Evolutionary conservation across 2,113 vertebrate genomes (phyloP).

Genomic region (Nyctibius bracteatus): DNA sequence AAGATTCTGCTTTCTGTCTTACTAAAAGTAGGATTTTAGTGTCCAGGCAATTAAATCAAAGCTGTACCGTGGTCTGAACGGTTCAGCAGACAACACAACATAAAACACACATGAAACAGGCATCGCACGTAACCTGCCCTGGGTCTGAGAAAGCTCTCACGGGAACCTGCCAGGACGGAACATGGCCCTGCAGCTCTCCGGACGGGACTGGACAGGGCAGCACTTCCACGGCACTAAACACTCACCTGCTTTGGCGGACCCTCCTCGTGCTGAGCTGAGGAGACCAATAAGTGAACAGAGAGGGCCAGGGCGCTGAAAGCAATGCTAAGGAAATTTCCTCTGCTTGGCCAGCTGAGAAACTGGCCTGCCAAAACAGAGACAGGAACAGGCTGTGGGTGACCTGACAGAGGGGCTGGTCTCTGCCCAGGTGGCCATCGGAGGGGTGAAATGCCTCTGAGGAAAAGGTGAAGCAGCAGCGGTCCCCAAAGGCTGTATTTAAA

Average conservation of each 20-base stretch:
- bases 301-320: no score
- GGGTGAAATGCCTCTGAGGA: not conserved
- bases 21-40: not conserved
- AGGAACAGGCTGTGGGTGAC: not conserved
- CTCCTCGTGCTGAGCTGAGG: rapidly evolving
- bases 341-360: not conserved
- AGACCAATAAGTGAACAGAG: not conserved
- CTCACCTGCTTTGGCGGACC: rapidly evolving
- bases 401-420: rapidly evolving
- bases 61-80: not conserved
- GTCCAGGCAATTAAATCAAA: not conserved
- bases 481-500: not conserved
- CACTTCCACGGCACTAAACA: not conserved
- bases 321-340: not conserved
- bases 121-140: rapidly evolving
- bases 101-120: not conserved
- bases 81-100: not conserved
- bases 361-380: not conserved
- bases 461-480: not conserved
- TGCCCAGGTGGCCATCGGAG: rapidly evolving
- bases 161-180: not conserved
- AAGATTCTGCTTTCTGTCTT: not conserved
- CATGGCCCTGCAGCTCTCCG: not conserved
- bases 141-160: not conserved
- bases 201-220: not conserved